phyloP scores from a whole-genome alignment of 1,140 invertebrate species.

The Orchestia grillus region DNA sequence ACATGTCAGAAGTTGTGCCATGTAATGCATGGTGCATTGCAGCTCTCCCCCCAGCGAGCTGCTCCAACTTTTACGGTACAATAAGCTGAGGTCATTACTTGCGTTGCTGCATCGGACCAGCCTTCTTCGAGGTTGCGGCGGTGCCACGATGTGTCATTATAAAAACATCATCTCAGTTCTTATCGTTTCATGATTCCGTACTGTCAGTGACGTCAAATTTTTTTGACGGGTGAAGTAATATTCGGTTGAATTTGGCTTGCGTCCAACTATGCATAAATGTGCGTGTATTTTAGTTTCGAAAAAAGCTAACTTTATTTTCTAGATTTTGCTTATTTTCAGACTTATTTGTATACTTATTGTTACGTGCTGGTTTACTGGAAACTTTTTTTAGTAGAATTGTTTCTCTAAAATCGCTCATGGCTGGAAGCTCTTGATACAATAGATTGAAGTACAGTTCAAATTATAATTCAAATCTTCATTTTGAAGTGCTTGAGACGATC shows the following conservation, averaged over 20 bases:
- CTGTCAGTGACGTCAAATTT: background rate
- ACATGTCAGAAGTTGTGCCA: background rate
- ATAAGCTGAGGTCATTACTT: background rate
- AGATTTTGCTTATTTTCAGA: no score
- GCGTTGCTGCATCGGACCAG: background rate
- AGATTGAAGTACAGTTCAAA: no score
- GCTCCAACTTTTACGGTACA: background rate
- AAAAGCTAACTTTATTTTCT: no score
- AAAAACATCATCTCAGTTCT: background rate
- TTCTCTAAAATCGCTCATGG: no score
- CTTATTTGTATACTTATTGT: no score
- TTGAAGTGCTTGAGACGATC: no score
- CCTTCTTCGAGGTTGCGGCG: background rate
- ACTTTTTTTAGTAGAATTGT: no score
- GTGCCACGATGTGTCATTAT: background rate
- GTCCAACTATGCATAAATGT: background rate
- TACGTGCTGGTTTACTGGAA: no score
- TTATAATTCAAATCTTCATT: no score
- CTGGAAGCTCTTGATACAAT: no score
- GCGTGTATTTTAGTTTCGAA: background rate
- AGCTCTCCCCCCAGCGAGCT: background rate
- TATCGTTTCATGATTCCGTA: background rate
- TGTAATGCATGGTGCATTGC: background rate
- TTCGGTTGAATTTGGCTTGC: background rate
- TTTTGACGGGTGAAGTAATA: background rate